Conservation (phyloP, 2,888 invertebrate species). For the Thereva nobilitata region DNA sequence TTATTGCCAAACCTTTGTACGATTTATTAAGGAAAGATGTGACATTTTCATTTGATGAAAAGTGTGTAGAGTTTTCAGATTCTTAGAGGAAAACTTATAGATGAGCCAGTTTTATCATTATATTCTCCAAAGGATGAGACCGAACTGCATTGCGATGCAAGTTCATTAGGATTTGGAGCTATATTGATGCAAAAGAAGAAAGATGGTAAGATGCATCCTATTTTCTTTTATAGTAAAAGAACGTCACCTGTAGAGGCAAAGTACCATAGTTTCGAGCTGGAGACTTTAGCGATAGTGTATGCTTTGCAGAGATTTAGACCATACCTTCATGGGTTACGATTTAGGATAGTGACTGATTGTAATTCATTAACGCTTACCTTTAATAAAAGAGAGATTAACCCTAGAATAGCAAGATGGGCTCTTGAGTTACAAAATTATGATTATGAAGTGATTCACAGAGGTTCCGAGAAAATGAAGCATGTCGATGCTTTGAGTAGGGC, state of each 20-base stretch:
- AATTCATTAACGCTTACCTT: slow-evolving; percentile 33
- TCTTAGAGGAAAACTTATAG: background rate
- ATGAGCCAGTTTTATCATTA: slow-evolving; percentile 45
- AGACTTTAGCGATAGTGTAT: slow-evolving; percentile 5
- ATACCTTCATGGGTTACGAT: slow-evolving; percentile 14
- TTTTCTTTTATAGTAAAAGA: too few species aligned
- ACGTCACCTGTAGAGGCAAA: background rate
- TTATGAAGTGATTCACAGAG: slow-evolving; percentile 45
- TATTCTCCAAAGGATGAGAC: slow-evolving; percentile 45
- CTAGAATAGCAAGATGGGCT: slow-evolving; percentile 27
- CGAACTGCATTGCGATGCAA: slow-evolving; percentile 47
- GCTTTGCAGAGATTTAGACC: slow-evolving; percentile 6
- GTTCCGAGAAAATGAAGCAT: slow-evolving; percentile 45
- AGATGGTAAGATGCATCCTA: background rate
- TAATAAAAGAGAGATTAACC: slow-evolving; percentile 36
- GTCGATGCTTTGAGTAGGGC: slow-evolving; percentile 46
- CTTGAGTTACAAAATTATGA: slow-evolving; percentile 37
- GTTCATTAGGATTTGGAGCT: slow-evolving; percentile 44
- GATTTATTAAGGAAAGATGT: slow-evolving; percentile 39
- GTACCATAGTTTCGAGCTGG: slow-evolving; percentile 13
- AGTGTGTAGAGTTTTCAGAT: background rate
- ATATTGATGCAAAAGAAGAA: slow-evolving; percentile 41
- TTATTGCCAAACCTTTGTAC: slow-evolving; percentile 47
- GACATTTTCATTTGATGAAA: slow-evolving; percentile 25
- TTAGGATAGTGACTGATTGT: slow-evolving; percentile 33